Evolutionary conservation across 1,140 invertebrate species (phyloP), one percentile per base, ranked within the genome.

Genomic region (Procambarus virginalis): DNA sequence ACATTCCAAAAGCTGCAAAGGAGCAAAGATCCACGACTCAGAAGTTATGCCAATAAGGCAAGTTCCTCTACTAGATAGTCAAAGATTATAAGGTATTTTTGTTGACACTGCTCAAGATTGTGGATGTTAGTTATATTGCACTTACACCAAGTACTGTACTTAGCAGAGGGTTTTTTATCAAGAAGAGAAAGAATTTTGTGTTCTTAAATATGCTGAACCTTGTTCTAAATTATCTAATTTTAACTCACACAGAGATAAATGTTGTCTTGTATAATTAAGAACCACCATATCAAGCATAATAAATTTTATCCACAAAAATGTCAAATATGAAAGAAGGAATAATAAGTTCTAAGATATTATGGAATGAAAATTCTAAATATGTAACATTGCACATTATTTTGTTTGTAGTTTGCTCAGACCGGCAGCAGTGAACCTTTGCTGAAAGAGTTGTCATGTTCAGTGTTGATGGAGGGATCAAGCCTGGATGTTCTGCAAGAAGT

Each of bases 31-130:
- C 22, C 49, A 60, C 48, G n/a, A 9, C 86, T 89, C 14, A 77
- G 68, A 49, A 55, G 80, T 17, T 89, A 89, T 77, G 86, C 86
- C 51, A 89, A 64, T 2, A 89, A 73, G 80, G 86, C 83, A 76
- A 77, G 80, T 60, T 76, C 17, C 20, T 12, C 51, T 60, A 58
- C 51, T 55, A 55, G 4, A 55, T 55, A 0, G 51, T 3, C 51
- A 55, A 55, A 55, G 51, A 12, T 58, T 10, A 80, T 79, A 4
- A 8, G 1, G 8, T 22, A 8, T 75, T 75, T 75, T 75, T 34
- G 34, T 34, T 6, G 9, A 22, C 4, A n/a, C 20, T 75, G 20
- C 4, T 45, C 70, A 12, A 3, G n/a, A 22, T 8, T 34, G 34
- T 34, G 34, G 34, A 34, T 34, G 34, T 34, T 34, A 34, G 34